Evolutionary conservation across 2,888 invertebrate genomes (phyloP), one percentile per base, ranked within the genome.

Genomic region (Mamestra brassicae): DNA sequence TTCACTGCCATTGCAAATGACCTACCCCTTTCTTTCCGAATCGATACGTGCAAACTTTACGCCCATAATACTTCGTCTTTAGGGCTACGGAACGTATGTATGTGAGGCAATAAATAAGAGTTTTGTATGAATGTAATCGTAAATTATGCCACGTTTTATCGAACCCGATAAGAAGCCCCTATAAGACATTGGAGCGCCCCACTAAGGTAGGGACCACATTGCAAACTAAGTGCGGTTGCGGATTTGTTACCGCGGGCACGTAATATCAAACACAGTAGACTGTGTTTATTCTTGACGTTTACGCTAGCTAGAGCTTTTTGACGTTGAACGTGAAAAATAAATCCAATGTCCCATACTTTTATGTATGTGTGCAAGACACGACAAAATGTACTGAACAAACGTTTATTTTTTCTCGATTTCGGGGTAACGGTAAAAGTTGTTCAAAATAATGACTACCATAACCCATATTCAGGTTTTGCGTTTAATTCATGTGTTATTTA

Each of bases 101-200:
- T 84, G 78, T 79, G 84, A 76, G 63, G 68, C 80, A 76, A 83
- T 86, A 86, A 87, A 89, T 85, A 88, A 85, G 80, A 88, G 82
- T 83, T 78, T 83, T 84, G 80, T 76, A 75, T 73, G 74, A 82
- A 79, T 83, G 84, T 87, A 87, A 88, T 87, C 85, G 85, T 89
- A 87, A 89, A 88, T 89, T 87, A 85, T 82, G 78, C 63, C 80
- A 79, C 84, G 87, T 83, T 86, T 84, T 87, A 89, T 88, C 86
- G 89, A 87, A 86, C 71, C 66, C 81, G 70, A 77, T 85, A 84
- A 79, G 76, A 62, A 71, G 63, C 57, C 63, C 63, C 62, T 55
- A 38, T 72, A 71, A 61, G 62, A 74, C 55, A 45, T 50, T 55
- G 58, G 26, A 67, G 17, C 10, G 15, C n/a, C 68, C 36, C 71